These are phyloP conservation scores for Phrynocephalus vlangalii DNA, from an alignment of 2,797 vertebrate species.

Conservation along the genomic window DNA sequence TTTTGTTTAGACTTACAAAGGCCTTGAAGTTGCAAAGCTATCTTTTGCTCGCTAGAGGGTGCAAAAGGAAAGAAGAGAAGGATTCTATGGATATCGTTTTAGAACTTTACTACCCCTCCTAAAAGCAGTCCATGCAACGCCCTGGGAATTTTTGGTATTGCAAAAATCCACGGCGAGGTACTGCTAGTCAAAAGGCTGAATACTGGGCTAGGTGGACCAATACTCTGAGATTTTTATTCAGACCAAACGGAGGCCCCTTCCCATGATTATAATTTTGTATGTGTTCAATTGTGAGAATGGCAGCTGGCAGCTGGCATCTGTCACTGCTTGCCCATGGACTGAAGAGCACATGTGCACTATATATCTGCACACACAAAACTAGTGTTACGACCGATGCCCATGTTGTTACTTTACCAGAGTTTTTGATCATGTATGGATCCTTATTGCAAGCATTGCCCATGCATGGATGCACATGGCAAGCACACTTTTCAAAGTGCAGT, in stretches of 20 bases:
- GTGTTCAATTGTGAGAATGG: neutral
- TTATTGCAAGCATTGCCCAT: neutral
- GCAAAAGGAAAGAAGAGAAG: conserved; percentile 18
- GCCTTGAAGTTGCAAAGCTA: neutral
- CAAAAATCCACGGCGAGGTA: neutral
- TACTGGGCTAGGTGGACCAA: neutral
- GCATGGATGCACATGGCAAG: neutral
- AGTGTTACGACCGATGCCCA: neutral
- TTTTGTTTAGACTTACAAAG: neutral
- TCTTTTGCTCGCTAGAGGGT: neutral
- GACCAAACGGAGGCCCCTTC: neutral
- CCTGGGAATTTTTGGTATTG: too few species aligned
- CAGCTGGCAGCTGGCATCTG: neutral
- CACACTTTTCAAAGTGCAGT: neutral
- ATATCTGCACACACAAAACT: neutral
- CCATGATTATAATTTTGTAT: neutral
- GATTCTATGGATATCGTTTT: neutral
- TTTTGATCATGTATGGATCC: neutral
- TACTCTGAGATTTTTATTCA: neutral
- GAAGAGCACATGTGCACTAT: neutral
- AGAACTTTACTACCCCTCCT: too few species aligned
- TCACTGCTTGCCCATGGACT: neutral
- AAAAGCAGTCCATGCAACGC: too few species aligned
- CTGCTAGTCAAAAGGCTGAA: neutral
- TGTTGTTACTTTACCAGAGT: neutral